Evolutionary conservation across 2,888 invertebrate genomes (phyloP), one percentile per base, ranked within the genome.

Genomic region (Cyaniris semiargus): DNA sequence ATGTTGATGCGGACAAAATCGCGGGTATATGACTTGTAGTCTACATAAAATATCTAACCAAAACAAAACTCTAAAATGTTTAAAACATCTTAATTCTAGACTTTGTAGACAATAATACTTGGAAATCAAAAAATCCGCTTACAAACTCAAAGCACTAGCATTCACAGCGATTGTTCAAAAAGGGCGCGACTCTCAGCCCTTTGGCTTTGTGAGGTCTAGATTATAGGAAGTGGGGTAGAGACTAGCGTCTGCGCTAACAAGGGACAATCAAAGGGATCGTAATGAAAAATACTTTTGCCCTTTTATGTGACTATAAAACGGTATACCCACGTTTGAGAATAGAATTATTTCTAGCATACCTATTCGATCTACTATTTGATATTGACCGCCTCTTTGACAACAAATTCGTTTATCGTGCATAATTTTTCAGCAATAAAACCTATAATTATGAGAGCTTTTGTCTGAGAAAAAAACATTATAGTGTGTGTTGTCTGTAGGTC

Each of bases 151-250:
- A 56, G n/a, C 6, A 18, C n/a, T 31, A 70, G 70, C 15, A 70
- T 34, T 70, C 7, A 34, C 38, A 74, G 74, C 72, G 21, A 72
- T 72, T 44, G 44, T 27, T 21, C 23, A 7, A 48, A 74, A 74
- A 74, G 74, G 13, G 53, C 74, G 18, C 48, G 15, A 74, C 38
- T n/a, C 23, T 13, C 8, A 38, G 44, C 21, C 44, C 71, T 71
- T 71, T 48, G 44, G n/a, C 38, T 23, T 48, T 44, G 74, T 53
- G 23, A 48, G 5, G 74, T 74, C 74, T 23, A 53, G 23, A 74
- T 74, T 44, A 74, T 27, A 74, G 48, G 74, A 74, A 53, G 74
- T 23, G n/a, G 72, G 72, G 38, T 34, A 23, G 5, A 21, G 44
- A 44, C 6, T 44, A 44, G 60, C 60, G 10, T 60, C 8, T 23